Base-by-base conservation (phyloP, 2,113 vertebrate genomes). In the Peromyscus californicus region DNA sequence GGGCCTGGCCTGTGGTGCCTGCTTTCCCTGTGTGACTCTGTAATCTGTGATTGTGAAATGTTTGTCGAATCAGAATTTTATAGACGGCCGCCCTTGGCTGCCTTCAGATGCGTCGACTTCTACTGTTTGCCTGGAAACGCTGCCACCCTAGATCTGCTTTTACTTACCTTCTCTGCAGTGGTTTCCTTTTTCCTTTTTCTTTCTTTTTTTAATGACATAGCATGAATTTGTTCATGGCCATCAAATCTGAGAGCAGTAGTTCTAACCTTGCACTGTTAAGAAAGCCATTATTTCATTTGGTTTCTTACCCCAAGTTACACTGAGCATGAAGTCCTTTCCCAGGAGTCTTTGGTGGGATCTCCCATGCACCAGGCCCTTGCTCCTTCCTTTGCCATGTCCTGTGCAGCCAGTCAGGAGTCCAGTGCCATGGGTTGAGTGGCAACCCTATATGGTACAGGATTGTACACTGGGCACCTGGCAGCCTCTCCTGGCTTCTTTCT, bases 1-100 rank as follows among this genome's bases (percentile, higher is more conserved):
- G 63, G 84, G 48, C 63, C n/a, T 86, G 67, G 67, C 48, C 65
- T 61, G n/a, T 21, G 29, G 67, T 22, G 7, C 24, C n/a, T 97
- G 76, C 63, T 80, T 59, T 63, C 78, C 59, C 85, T 75, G 75
- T 75, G 75, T 57, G 83, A 69, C 78, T 96, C 89, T 80, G 22
- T 72, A 15, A 74, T 79, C 82, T 39, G 29, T 82, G 67, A 29
- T 12, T 79, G 59, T 54, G 83, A 93, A 48, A 33, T 95, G 63
- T 39, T 63, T 87, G 10, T 87, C 89, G 51, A 74, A 84, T 94
- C 7, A 36, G 87, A 89, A 86, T 93, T 86, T 83, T 76, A 33
- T 21, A 33, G 75, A n/a, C 48, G 45, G 70, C 45, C 65, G 7
- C 78, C 93, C 59, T 92, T 75, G 8, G 63, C 74, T 69, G 36